Evolutionary conservation across 2,888 invertebrate species (phyloP), one percentile per base, ranked within the genome.

Genomic region (Auanema sp.): DNA sequence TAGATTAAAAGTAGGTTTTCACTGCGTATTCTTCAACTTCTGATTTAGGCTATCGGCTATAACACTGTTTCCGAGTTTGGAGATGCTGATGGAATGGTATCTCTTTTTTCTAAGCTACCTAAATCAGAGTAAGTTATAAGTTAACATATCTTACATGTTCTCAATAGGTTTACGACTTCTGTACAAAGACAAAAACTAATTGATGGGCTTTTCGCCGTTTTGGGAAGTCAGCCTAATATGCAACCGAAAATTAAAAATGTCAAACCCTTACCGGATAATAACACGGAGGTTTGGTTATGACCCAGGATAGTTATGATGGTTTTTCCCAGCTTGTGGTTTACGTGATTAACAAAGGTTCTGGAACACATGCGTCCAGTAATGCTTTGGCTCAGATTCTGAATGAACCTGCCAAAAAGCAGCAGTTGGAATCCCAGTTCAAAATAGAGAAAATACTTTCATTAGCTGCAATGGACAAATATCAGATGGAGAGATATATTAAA

Each of bases 31-130:
- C 51, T 44, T 16, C 12, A 14, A 18, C 18, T 43, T 49, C 41
- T 68, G 21, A 56, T 21, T 50, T 33, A 86, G 86, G 91, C 94
- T 0, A 91, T 97, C 59, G 93, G 93, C 0, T 97, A 96, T 84
- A 92, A 91, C 74, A 89, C 90, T 21, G 89, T 95, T 72, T 92
- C 93, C 0, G 89, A 90, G 3, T 89, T 90, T 55, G 91, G 92
- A 67, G 93, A 94, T 83, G 92, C 92, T 79, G 91, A 95, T 79
- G 97, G 97, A 0, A 87, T 92, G 50, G 92, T 97, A 0, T 90
- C 91, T 2, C 84, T 98, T 71, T 88, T 90, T 60, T 90, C 97
- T 78, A 91, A 90, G 79, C 92, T 92, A 83, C 88, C 91, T 16
- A 50, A 62, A 14, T 50, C 51, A n/a, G 60, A 57, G 59, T 64